Base-by-base conservation (phyloP, 2,888 invertebrate genomes). In the Megastigmus dorsalis region DNA sequence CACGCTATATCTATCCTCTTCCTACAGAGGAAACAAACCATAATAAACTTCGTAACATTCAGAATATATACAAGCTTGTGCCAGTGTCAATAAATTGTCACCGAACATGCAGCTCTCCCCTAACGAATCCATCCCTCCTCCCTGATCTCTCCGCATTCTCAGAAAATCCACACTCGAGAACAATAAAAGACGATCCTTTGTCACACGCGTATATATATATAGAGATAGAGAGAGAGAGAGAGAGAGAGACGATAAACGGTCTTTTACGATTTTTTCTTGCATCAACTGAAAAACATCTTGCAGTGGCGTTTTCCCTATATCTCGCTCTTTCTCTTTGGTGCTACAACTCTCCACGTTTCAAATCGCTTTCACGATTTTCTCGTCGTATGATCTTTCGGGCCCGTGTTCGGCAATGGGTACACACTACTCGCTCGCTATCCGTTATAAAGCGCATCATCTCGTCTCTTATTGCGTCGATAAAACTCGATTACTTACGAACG, bases 291-390 rank as follows among this genome's bases (percentile, higher is more conserved):
- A 59, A 59, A 38, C 55, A 36, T 43, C 15, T 13, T n/a, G n/a
- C n/a, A n/a, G n/a, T n/a, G n/a, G n/a, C n/a, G n/a, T n/a, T n/a
- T n/a, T n/a, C n/a, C n/a, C n/a, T n/a, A n/a, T n/a, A n/a, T 18
- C 67, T n/a, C 28, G 7, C 30, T 30, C 38, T 57, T 28, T 59
- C 52, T 50, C 50, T 50, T 23, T 60, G n/a, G n/a, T n/a, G n/a
- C 52, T 18, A n/a, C 15, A 59, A 7, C 9, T 48, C 41, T 50
- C 45, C 45, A 70, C 59, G 71, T 72, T 57, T 72, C 71, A 38
- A 72, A 72, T 72, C 57, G 65, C 50, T 72, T 72, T 72, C 59
- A 72, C 57, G 71, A 72, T 62, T n/a, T n/a, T 62, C 15, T 54
- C 43, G 26, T 5, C 20, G n/a, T n/a, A n/a, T n/a, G n/a, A n/a